Conservation (phyloP, 2,797 vertebrate species). For the Cryptoblepharus egeriae region DNA sequence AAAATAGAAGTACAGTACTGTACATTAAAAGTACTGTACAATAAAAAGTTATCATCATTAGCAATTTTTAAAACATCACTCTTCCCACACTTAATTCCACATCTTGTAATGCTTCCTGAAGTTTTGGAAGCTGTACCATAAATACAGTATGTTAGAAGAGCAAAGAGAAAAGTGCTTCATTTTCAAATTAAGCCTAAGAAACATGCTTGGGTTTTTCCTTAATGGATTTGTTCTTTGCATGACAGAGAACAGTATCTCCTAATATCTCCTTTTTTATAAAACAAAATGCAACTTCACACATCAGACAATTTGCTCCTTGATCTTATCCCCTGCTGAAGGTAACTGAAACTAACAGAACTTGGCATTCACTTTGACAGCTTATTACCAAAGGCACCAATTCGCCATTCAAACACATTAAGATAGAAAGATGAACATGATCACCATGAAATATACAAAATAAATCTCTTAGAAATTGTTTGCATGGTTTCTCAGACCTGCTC, state of each 20-base stretch:
- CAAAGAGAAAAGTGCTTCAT: background rate
- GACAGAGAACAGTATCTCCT: slow-evolving; percentile 26
- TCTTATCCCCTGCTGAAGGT: slow-evolving; percentile 46
- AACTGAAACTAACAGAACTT: slow-evolving; percentile 53
- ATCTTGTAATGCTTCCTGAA: background rate
- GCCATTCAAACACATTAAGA: slow-evolving; percentile 35
- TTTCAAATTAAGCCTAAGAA: background rate
- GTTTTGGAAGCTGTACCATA: background rate
- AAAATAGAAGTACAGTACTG: too few relatives aligned
- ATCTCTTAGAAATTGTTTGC: slow-evolving; percentile 50
- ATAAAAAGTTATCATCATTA: too few relatives aligned
- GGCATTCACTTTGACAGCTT: slow-evolving; percentile 54
- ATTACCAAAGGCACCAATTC: slow-evolving; percentile 51
- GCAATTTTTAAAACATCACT: background rate
- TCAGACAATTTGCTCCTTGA: slow-evolving; percentile 70
- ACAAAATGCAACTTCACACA: slow-evolving; percentile 57
- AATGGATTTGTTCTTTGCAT: slow-evolving; percentile 45
- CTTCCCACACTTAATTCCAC: background rate
- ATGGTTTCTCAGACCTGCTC: slow-evolving; percentile 40
- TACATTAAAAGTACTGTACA: too few relatives aligned
- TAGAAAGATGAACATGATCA: slow-evolving; percentile 56
- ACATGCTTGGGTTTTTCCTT: slow-evolving; percentile 22
- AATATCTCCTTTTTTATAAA: slow-evolving; percentile 62
- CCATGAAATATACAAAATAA: slow-evolving; percentile 56
- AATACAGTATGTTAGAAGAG: background rate